Percentiles rank a stretch among this genome's conserved stretches.
Evolutionary conservation across 2,888 invertebrate species (phyloP).

Genomic region (Napeogenes sylphis): DNA sequence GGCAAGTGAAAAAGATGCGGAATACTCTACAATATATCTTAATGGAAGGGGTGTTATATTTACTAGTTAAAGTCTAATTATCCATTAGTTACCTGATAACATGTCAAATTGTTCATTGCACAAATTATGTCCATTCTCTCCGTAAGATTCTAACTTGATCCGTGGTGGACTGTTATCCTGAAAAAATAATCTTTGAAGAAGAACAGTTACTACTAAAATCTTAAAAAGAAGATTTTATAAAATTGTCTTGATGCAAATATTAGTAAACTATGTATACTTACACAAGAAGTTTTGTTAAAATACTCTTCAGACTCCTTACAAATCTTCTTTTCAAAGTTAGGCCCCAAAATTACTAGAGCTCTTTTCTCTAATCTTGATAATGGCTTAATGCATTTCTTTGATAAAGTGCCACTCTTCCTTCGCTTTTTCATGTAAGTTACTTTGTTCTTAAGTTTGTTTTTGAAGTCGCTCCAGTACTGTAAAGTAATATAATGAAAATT

Average conservation of each 20-base stretch:
- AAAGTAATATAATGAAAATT: conserved; percentile 21
- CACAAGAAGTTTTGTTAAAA: conserved; percentile 37
- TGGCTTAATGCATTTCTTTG: conserved; percentile 42
- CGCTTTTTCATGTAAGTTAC: conserved; percentile 42
- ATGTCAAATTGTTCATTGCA: too few species aligned
- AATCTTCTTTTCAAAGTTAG: conserved; percentile 49
- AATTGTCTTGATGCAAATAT: not conserved
- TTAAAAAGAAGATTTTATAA: too few species aligned
- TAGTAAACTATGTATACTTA: conserved; percentile 32
- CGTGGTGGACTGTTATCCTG: conserved; percentile 46
- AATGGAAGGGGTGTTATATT: conserved; percentile 15
- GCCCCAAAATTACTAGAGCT: conserved; percentile 51
- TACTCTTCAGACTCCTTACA: conserved; percentile 28
- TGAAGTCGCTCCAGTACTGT: conserved; percentile 68
- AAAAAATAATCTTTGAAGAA: conserved; percentile 22
- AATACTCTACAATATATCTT: too few species aligned
- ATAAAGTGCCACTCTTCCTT: conserved; percentile 34
- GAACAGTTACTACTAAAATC: too few species aligned
- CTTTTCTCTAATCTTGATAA: conserved; percentile 55
- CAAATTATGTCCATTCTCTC: conserved; percentile 38
- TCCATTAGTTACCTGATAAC: not conserved
- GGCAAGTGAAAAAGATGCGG: too few species aligned
- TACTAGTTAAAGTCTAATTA: not conserved
- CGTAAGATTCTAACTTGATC: conserved; percentile 48
- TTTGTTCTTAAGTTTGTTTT: conserved; percentile 60